These are phyloP conservation scores for Chloroceryle amazona DNA, from an alignment of 2,797 vertebrate species.

Conservation along the genomic window DNA sequence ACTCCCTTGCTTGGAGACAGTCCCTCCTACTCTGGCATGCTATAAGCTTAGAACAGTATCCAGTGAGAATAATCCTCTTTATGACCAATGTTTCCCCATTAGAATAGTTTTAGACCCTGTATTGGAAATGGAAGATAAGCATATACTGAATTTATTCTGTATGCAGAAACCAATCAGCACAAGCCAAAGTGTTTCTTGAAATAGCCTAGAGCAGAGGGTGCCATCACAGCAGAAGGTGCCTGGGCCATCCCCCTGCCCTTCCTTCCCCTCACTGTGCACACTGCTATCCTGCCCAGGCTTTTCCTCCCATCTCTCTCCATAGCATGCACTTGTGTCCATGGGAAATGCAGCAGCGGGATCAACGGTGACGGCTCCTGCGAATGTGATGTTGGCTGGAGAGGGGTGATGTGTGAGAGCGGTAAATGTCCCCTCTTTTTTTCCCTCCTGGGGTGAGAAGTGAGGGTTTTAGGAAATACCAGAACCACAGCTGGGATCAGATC, in stretches of 20 bases:
- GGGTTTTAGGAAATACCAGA: neutral
- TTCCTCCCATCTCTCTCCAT: neutral
- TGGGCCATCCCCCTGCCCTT: neutral
- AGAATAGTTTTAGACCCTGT: neutral
- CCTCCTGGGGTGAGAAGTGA: neutral
- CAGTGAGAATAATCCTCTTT: neutral
- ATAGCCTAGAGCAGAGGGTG: neutral
- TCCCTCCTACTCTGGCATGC: neutral
- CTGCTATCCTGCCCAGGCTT: neutral
- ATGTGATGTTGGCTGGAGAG: constrained; percentile 91
- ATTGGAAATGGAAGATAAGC: neutral
- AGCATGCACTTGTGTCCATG: constrained; percentile 89
- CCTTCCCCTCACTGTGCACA: fast-evolving
- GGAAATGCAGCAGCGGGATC: constrained; percentile 87
- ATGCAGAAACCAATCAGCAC: neutral
- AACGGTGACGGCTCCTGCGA: constrained; percentile 89
- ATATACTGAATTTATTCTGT: neutral
- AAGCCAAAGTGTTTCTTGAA: neutral
- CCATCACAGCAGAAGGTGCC: neutral
- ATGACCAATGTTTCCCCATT: neutral
- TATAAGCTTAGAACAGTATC: neutral
- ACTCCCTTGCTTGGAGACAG: neutral
- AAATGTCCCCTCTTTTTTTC: too few relatives aligned
- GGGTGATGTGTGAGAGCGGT: constrained; percentile 85
- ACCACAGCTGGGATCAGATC: neutral